phyloP scores from a whole-genome alignment of 1,140 invertebrate species.

The Conus ventricosus region DNA sequence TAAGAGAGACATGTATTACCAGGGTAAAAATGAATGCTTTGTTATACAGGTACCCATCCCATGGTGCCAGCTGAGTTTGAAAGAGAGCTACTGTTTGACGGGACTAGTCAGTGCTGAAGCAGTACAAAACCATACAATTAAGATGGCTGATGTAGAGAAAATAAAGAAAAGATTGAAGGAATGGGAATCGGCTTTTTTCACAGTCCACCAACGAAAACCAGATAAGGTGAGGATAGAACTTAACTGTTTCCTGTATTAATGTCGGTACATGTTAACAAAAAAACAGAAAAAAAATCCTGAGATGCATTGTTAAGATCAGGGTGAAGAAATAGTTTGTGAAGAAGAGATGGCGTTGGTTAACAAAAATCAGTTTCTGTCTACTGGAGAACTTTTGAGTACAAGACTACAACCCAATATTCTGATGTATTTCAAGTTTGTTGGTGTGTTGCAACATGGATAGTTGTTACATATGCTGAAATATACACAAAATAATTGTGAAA shows the following conservation, averaged over 20 bases:
- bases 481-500: too few relatives aligned
- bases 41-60: background rate
- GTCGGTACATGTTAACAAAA: background rate
- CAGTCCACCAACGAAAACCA: conserved; percentile 58
- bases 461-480: too few relatives aligned
- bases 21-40: background rate
- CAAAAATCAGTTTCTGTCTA: too few relatives aligned
- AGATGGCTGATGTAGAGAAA: conserved; percentile 50
- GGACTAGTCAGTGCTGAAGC: background rate
- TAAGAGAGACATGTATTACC: background rate
- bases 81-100: background rate
- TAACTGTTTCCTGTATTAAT: background rate
- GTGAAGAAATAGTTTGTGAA: too few relatives aligned
- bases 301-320: too few relatives aligned
- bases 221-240: conserved; percentile 49
- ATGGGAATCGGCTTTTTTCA: conserved; percentile 61
- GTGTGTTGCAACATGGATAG: too few relatives aligned
- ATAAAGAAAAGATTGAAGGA: conserved; percentile 59
- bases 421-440: too few relatives aligned
- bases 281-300: background rate
- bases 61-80: background rate
- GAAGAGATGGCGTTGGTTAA: too few relatives aligned
- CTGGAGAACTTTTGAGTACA: too few relatives aligned
- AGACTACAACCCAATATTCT: too few relatives aligned
- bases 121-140: background rate